These are phyloP conservation scores for Dolichotis patagonum DNA, from an alignment of 2,113 vertebrate species.

Conservation along the genomic window DNA sequence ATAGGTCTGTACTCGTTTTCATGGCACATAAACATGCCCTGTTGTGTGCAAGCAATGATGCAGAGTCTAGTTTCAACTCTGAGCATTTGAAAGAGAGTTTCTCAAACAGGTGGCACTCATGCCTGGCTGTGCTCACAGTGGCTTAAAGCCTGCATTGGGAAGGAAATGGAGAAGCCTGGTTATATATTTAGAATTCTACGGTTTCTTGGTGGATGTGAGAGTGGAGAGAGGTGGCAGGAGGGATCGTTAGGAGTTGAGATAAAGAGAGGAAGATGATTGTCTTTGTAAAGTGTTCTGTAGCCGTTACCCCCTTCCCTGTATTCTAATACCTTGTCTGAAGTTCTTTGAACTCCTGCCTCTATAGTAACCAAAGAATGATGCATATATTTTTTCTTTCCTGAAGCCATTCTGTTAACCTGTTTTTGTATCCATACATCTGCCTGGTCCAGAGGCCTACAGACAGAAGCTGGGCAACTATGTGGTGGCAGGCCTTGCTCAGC, in stretches of 20 bases:
- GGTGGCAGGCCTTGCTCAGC: not conserved
- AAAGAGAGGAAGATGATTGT: not conserved
- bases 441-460: not conserved
- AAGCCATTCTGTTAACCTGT: not conserved
- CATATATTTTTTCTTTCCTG: not conserved
- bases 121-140: not conserved
- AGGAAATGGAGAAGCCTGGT: fast-evolving
- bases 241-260: not conserved
- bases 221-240: not conserved
- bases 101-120: not conserved
- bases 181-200: not conserved
- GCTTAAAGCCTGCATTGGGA: not conserved
- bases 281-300: too few relatives aligned
- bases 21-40: fast-evolving
- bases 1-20: not conserved
- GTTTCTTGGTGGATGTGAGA: not conserved
- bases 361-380: not conserved
- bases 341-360: not conserved
- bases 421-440: not conserved
- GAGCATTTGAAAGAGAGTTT: not conserved
- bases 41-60: not conserved
- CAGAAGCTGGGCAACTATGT: not conserved
- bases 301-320: not conserved
- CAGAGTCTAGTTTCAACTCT: not conserved
- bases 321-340: not conserved